Conservation (phyloP, 2,888 invertebrate species). For the Yponomeuta plumbellus region DNA sequence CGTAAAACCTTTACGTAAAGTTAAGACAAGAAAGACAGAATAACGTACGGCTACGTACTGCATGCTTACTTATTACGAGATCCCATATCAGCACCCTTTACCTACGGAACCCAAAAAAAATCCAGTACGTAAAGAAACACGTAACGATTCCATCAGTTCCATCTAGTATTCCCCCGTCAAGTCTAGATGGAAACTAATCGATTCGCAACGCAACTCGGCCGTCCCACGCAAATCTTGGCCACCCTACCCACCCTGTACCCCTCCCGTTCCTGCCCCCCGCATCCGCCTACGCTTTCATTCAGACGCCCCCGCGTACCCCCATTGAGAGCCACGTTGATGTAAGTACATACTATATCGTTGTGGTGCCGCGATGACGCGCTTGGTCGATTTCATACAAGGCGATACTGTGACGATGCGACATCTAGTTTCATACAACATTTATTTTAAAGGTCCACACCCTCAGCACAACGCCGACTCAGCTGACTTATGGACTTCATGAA, state of each 20-base stretch:
- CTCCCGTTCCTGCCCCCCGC: neutral
- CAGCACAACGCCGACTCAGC: too few species aligned
- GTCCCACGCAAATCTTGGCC: neutral
- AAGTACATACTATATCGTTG: neutral
- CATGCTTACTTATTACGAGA: too few species aligned
- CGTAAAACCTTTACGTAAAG: too few species aligned
- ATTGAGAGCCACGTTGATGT: neutral
- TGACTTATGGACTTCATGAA: too few species aligned
- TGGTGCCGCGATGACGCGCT: too few species aligned
- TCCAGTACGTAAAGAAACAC: neutral
- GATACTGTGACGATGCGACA: too few species aligned
- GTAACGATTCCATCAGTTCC: neutral
- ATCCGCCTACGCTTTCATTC: constrained; percentile 7
- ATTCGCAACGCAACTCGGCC: neutral
- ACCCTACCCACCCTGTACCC: neutral
- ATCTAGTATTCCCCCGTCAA: neutral
- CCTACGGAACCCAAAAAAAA: neutral
- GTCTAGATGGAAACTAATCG: neutral
- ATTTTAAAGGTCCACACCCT: too few species aligned
- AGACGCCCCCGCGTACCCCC: neutral
- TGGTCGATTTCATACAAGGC: too few species aligned
- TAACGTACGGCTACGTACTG: too few species aligned
- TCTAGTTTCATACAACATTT: too few species aligned
- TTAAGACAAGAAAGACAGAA: too few species aligned
- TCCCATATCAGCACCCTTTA: too few species aligned